These are phyloP conservation scores for Chionodraco myersi DNA, from an alignment of 2,113 vertebrate genomes.

Conservation along the genomic window DNA sequence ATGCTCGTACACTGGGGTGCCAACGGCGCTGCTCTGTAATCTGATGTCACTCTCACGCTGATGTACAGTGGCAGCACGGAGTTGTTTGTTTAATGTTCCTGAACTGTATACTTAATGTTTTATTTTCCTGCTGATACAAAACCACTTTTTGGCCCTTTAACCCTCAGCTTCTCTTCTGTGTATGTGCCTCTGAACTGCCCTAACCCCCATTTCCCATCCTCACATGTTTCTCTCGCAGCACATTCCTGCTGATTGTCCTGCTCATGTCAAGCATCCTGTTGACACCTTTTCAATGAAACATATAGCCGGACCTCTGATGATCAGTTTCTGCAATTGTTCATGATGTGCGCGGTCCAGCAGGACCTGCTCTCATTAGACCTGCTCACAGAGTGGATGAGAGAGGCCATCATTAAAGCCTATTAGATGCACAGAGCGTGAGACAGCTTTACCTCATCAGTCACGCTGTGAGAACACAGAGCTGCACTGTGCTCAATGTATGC, in stretches of 20 bases:
- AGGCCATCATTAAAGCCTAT: conserved; percentile 69
- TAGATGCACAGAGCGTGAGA: conserved; percentile 66
- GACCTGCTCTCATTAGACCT: conserved; percentile 63
- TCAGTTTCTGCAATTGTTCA: conserved; percentile 30
- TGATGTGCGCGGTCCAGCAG: conserved; percentile 17
- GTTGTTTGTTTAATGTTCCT: conserved; percentile 18
- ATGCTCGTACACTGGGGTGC: conserved; percentile 24
- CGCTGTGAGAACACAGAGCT: conserved; percentile 46
- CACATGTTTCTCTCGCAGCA: conserved; percentile 12
- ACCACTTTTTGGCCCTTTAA: background rate
- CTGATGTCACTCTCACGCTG: conserved; percentile 51
- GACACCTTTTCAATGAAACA: conserved; percentile 48
- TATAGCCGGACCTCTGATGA: conserved; percentile 31
- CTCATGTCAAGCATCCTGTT: conserved; percentile 36
- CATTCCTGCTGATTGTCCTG: conserved; percentile 49
- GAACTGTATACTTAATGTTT: background rate
- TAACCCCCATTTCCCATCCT: background rate
- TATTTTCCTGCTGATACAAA: background rate
- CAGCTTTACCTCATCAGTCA: conserved; percentile 41
- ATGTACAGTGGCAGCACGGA: conserved; percentile 10
- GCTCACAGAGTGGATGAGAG: conserved; percentile 41
- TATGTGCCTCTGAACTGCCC: background rate
- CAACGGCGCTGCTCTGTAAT: conserved; percentile 25
- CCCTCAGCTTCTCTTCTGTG: background rate
- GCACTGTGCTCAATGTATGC: conserved; percentile 55